Evolutionary conservation across 2,888 invertebrate genomes (phyloP).

Genomic region (Germaria angustata): DNA sequence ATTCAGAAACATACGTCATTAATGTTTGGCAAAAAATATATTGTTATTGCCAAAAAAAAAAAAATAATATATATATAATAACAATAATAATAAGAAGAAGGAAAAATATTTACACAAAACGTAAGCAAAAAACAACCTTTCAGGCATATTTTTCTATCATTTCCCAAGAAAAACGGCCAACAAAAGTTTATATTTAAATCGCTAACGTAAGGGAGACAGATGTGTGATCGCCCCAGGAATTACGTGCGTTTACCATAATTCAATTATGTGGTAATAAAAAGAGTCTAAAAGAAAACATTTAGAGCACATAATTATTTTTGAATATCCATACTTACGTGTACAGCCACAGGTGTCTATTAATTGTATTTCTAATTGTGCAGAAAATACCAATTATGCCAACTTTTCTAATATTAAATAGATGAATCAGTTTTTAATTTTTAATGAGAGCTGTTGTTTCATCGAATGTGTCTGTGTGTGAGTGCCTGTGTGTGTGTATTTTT

Average conservation of each 20-base stretch:
- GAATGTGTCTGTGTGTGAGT: too few relatives aligned
- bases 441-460: constrained; percentile 7
- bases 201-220: constrained; percentile 35
- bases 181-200: constrained; percentile 51
- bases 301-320: constrained; percentile 24
- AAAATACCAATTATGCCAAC: constrained; percentile 33
- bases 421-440: constrained; percentile 47
- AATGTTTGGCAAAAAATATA: constrained; percentile 5
- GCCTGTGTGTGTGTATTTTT: not conserved
- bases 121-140: not conserved
- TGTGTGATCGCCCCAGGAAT: not conserved
- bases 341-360: constrained; percentile 55
- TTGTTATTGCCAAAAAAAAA: constrained; percentile 1
- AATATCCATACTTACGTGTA: constrained; percentile 13
- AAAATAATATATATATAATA: too few relatives aligned
- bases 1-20: constrained; percentile 24
- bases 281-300: not conserved
- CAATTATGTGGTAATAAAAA: not conserved
- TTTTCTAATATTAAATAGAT: constrained; percentile 58
- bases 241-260: not conserved
- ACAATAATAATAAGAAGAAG: too few relatives aligned
- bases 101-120: not conserved
- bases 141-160: constrained; percentile 13
- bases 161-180: not conserved
- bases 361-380: constrained; percentile 31